These are phyloP conservation scores for Cydia strobilella DNA, from an alignment of 1,140 invertebrate genomes.

Conservation along the genomic window DNA sequence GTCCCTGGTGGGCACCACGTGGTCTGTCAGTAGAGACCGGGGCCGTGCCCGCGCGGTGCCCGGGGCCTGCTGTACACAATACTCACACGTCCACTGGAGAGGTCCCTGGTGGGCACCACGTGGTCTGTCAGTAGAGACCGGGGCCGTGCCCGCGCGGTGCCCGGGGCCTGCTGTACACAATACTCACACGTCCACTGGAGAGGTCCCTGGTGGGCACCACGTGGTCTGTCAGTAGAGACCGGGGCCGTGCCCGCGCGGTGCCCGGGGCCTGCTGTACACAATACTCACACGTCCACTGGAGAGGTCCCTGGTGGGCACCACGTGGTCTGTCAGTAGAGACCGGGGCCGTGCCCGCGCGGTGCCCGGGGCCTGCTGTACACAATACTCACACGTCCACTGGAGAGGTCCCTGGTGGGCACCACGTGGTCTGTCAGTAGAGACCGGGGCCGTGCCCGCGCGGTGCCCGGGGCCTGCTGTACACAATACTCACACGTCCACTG, in stretches of 20 bases:
- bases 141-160: constrained; percentile 33
- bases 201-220: constrained; percentile 33
- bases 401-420: constrained; percentile 31
- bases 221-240: constrained; percentile 28
- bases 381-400: constrained; percentile 32
- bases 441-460: constrained; percentile 33
- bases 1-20: constrained; percentile 34
- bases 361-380: constrained; percentile 32
- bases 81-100: constrained; percentile 33
- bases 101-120: constrained; percentile 33
- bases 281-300: constrained; percentile 34
- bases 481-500: constrained; percentile 32
- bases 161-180: constrained; percentile 32
- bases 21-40: constrained; percentile 21
- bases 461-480: background rate
- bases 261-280: constrained; percentile 32
- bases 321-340: constrained; percentile 26
- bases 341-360: constrained; percentile 32
- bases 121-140: constrained; percentile 21
- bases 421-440: constrained; percentile 35
- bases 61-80: constrained; percentile 32
- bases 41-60: constrained; percentile 32
- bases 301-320: constrained; percentile 32
- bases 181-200: constrained; percentile 33
- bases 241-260: constrained; percentile 31